These are phyloP conservation scores for Arrhopalites spinosus DNA, from an alignment of 2,888 invertebrate genomes.

Conservation along the genomic window DNA sequence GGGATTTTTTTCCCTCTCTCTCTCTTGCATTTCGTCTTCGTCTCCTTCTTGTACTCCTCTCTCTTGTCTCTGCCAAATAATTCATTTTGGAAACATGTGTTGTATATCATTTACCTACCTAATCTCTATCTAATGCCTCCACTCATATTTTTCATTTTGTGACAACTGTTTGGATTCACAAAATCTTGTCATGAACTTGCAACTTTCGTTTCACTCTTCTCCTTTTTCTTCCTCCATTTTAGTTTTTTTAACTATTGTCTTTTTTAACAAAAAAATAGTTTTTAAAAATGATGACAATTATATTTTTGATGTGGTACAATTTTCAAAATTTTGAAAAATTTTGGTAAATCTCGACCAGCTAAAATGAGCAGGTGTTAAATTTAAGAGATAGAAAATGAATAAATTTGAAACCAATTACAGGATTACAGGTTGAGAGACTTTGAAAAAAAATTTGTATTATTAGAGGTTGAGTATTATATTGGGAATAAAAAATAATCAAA, in stretches of 20 bases:
- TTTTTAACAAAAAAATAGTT: not conserved
- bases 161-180: constrained; percentile 37
- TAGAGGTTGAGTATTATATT: too few species aligned
- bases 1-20: constrained; percentile 24
- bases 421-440: too few species aligned
- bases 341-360: too few species aligned
- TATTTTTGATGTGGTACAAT: too few species aligned
- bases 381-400: too few species aligned
- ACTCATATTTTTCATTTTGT: constrained; percentile 39
- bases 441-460: too few species aligned
- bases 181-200: not conserved
- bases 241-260: not conserved
- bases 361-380: too few species aligned
- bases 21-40: constrained; percentile 8
- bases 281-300: too few species aligned
- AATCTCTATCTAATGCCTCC: constrained; percentile 35
- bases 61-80: constrained; percentile 39
- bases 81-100: constrained; percentile 41
- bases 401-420: too few species aligned
- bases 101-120: constrained; percentile 40
- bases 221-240: constrained; percentile 29
- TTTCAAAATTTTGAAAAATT: too few species aligned
- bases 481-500: not conserved
- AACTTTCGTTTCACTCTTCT: too few species aligned
- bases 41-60: constrained; percentile 15